These are phyloP conservation scores for Oryzias woworae DNA, from an alignment of 2,113 vertebrate genomes.

Conservation along the genomic window DNA sequence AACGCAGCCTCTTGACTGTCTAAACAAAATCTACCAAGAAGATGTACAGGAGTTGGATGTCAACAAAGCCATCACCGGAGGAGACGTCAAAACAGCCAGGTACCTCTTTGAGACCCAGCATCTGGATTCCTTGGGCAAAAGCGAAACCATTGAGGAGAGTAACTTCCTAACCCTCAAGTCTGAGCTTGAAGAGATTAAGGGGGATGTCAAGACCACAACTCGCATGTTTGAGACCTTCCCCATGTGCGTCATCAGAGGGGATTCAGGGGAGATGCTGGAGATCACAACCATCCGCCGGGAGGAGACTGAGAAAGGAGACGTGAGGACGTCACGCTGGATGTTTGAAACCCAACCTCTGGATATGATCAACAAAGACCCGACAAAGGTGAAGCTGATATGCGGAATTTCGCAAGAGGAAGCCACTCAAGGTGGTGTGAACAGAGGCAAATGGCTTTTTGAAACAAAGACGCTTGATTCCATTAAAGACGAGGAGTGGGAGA, in stretches of 20 bases:
- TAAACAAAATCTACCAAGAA: constrained; percentile 81
- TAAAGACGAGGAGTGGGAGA: constrained; percentile 83
- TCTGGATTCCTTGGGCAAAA: constrained; percentile 79
- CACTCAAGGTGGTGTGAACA: constrained; percentile 74
- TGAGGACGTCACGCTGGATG: constrained; percentile 83
- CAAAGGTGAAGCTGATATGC: constrained; percentile 80
- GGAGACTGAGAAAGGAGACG: constrained; percentile 83
- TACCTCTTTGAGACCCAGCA: constrained; percentile 88
- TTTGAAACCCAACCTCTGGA: constrained; percentile 87
- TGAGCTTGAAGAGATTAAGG: constrained; percentile 86
- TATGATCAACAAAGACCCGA: constrained; percentile 81
- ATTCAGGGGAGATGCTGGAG: constrained; percentile 83
- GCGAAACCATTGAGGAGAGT: constrained; percentile 80
- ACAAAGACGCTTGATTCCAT: constrained; percentile 85
- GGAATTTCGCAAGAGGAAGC: constrained; percentile 85
- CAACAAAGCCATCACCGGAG: constrained; percentile 77
- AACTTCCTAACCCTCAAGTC: constrained; percentile 84
- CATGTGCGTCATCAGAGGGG: constrained; percentile 84
- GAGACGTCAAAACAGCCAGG: constrained; percentile 84
- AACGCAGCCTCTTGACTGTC: constrained; percentile 80
- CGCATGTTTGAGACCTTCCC: constrained; percentile 86
- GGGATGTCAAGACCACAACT: constrained; percentile 83
- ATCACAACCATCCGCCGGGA: constrained; percentile 85
- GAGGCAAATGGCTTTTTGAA: constrained; percentile 86
- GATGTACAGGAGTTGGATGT: constrained; percentile 64